Evolutionary conservation across 2,888 invertebrate species (phyloP).

Genomic region (Heteropelma amictum): DNA sequence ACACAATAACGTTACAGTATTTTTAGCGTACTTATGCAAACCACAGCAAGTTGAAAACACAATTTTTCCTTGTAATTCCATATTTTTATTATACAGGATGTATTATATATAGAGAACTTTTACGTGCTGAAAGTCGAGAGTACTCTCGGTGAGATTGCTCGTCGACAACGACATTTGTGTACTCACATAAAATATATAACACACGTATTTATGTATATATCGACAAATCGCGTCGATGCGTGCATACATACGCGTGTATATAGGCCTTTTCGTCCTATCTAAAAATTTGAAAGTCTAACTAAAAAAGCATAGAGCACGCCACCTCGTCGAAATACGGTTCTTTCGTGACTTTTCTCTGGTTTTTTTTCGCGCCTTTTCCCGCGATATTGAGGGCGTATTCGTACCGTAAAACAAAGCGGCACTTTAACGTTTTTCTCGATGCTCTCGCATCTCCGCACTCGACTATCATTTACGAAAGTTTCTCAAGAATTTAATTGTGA

Average conservation of each 20-base stretch:
- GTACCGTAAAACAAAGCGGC: conserved; percentile 2
- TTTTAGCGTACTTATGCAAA: conserved; percentile 43
- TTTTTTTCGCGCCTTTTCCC: neutral
- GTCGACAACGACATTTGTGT: conserved; percentile 25
- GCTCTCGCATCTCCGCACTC: conserved; percentile 3
- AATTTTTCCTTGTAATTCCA: conserved; percentile 4
- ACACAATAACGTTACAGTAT: conserved; percentile 32
- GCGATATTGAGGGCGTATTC: conserved; percentile 40
- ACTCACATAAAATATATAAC: conserved; percentile 37
- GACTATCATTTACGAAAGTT: neutral
- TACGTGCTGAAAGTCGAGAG: conserved; percentile 20
- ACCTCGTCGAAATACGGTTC: conserved; percentile 40
- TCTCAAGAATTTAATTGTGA: conserved; percentile 9
- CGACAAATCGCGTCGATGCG: conserved; percentile 10
- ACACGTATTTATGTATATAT: conserved; percentile 27
- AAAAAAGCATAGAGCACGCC: conserved; percentile 66
- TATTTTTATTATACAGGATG: conserved; percentile 44
- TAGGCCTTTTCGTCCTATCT: conserved; percentile 74
- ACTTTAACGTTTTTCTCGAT: neutral
- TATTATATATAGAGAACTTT: conserved; percentile 44
- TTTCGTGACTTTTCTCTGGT: conserved; percentile 25
- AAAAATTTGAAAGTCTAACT: conserved; percentile 73
- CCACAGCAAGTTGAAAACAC: conserved; percentile 47
- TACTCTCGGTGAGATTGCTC: conserved; percentile 18
- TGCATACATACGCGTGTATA: conserved; percentile 53